phyloP scores from a whole-genome alignment of 2,113 vertebrate genomes.

The Miniopterus natalensis region DNA sequence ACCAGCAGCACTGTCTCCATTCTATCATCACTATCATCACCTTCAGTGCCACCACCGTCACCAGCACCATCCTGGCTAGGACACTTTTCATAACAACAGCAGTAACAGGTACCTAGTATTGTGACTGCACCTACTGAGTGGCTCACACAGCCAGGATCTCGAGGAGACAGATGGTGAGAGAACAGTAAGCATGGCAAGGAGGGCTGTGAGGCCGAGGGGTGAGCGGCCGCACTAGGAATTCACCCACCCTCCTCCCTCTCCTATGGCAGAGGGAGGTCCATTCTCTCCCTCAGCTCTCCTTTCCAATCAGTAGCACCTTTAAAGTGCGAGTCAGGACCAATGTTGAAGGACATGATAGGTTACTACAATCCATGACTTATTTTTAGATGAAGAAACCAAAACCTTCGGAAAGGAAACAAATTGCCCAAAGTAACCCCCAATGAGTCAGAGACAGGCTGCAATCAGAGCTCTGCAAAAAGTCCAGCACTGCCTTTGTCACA shows the following conservation, averaged over 20 bases:
- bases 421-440: background rate
- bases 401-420: background rate
- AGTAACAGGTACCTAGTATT: background rate
- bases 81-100: background rate
- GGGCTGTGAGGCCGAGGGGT: background rate
- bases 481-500: background rate
- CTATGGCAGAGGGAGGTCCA: too few species aligned
- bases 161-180: background rate
- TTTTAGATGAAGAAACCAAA: conserved; percentile 1
- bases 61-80: background rate
- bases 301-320: background rate
- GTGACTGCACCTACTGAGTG: background rate
- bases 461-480: background rate
- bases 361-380: background rate
- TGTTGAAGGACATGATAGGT: background rate
- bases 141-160: background rate
- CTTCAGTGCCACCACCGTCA: background rate
- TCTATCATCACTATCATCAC: background rate
- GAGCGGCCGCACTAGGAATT: background rate
- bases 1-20: background rate
- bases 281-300: background rate
- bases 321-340: background rate
- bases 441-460: background rate
- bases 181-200: background rate
- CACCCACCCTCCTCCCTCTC: background rate